Conservation (phyloP, 2,888 invertebrate genomes). For the Oeneis ivallda region DNA sequence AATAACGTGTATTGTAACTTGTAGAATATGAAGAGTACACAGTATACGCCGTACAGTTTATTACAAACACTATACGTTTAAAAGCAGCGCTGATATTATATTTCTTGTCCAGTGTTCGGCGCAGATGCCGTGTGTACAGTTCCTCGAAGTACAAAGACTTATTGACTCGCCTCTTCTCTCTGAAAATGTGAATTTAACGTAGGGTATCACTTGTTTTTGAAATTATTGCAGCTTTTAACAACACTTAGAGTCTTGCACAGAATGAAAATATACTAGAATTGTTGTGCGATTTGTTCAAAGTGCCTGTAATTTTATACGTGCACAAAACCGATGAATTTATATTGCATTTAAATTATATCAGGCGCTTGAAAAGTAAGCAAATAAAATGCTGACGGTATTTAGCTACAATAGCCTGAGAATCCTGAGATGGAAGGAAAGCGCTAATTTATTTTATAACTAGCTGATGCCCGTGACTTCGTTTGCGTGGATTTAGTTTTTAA, state of each 20-base stretch:
- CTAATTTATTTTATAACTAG: too few species aligned
- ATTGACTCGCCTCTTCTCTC: constrained; percentile 21
- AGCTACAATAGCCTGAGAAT: background rate
- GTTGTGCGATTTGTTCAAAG: background rate
- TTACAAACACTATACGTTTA: constrained; percentile 10
- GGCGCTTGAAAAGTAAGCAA: background rate
- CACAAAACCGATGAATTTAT: background rate
- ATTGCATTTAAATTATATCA: background rate
- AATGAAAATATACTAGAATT: background rate
- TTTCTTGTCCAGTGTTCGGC: constrained; percentile 13
- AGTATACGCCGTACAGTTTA: background rate
- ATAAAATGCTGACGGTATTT: background rate
- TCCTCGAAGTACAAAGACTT: constrained; percentile 21
- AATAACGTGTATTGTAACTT: background rate
- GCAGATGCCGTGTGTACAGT: constrained; percentile 11
- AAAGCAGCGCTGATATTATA: constrained; percentile 16
- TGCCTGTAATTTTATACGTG: background rate
- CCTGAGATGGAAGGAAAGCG: too few species aligned
- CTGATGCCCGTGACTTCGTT: too few species aligned
- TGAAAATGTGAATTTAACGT: constrained; percentile 9
- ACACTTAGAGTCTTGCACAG: constrained; percentile 7
- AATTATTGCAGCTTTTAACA: constrained; percentile 27
- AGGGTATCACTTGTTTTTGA: constrained; percentile 16
- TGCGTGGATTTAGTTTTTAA: too few species aligned
- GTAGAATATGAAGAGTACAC: constrained; percentile 5